Conservation (phyloP, 2,797 vertebrate species). For the Microctenopoma stevenorrisi region DNA sequence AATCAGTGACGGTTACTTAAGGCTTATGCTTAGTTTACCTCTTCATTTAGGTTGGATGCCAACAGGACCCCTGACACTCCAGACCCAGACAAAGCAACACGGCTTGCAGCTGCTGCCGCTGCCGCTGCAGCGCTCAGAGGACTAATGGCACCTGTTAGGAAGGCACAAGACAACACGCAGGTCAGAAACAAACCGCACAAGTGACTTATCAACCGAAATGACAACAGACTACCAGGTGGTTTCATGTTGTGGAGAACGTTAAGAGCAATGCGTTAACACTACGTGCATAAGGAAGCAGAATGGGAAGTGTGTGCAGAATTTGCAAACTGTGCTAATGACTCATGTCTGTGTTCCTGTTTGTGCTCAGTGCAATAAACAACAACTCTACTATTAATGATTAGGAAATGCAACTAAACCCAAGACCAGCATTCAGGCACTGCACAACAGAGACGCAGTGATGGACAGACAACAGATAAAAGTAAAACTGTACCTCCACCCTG, state of each 20-base stretch:
- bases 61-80: conserved; percentile 92
- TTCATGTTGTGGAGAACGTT: too few relatives aligned
- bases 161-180: not conserved
- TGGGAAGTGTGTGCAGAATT: not conserved
- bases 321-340: not conserved
- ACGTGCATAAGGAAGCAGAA: not conserved
- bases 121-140: conserved; percentile 95
- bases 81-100: conserved; percentile 94
- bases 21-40: conserved; percentile 81
- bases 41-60: conserved; percentile 98
- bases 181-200: too few relatives aligned
- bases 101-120: conserved; percentile 93
- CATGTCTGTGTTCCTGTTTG: not conserved
- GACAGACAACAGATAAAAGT: conserved; percentile 54
- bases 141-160: conserved; percentile 92
- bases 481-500: conserved; percentile 82
- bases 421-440: too few relatives aligned
- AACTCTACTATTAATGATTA: too few relatives aligned
- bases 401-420: too few relatives aligned
- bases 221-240: too few relatives aligned
- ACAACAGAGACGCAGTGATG: conserved; percentile 26
- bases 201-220: too few relatives aligned
- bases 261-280: not conserved
- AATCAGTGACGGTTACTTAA: not conserved
- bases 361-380: too few relatives aligned